Percentiles rank a stretch among this genome's conserved stretches.
These are phyloP conservation scores for Tetragonula carbonaria DNA, from an alignment of 2,888 invertebrate genomes.

Conservation along the genomic window DNA sequence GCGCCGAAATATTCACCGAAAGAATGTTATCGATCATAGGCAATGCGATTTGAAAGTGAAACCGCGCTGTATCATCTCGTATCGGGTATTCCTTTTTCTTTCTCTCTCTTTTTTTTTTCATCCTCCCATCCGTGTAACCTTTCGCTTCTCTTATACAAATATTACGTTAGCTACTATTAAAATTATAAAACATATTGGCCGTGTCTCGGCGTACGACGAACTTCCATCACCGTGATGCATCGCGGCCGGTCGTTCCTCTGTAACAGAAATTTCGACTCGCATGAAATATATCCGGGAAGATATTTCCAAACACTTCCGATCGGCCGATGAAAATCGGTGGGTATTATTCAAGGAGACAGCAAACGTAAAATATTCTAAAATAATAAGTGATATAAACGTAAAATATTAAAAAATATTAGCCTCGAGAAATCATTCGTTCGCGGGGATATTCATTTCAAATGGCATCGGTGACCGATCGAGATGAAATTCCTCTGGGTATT, in stretches of 20 bases:
- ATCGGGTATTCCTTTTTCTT: constrained; percentile 22
- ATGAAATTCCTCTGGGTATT: too few relatives aligned
- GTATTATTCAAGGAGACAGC: too few relatives aligned
- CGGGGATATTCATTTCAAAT: too few relatives aligned
- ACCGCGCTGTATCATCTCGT: constrained; percentile 46
- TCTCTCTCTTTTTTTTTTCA: background rate
- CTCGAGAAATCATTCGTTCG: too few relatives aligned
- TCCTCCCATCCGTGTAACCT: background rate
- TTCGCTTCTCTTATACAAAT: constrained; percentile 73
- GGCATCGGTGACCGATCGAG: background rate
- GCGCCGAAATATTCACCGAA: constrained; percentile 70
- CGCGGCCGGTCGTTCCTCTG: constrained; percentile 94
- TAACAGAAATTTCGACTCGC: constrained; percentile 77
- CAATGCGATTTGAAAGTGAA: constrained; percentile 32
- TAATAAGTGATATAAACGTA: too few relatives aligned
- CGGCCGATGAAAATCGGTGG: too few relatives aligned
- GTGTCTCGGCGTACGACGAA: constrained; percentile 80
- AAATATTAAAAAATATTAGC: too few relatives aligned
- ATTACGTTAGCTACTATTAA: constrained; percentile 75
- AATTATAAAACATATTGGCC: constrained; percentile 76
- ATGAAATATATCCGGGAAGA: background rate
- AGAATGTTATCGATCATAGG: constrained; percentile 62
- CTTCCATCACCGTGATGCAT: constrained; percentile 90
- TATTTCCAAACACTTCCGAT: too few relatives aligned
- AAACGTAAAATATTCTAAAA: too few relatives aligned